Evolutionary conservation across 2,113 vertebrate genomes (phyloP).

Genomic region (Chunga burmeisteri): DNA sequence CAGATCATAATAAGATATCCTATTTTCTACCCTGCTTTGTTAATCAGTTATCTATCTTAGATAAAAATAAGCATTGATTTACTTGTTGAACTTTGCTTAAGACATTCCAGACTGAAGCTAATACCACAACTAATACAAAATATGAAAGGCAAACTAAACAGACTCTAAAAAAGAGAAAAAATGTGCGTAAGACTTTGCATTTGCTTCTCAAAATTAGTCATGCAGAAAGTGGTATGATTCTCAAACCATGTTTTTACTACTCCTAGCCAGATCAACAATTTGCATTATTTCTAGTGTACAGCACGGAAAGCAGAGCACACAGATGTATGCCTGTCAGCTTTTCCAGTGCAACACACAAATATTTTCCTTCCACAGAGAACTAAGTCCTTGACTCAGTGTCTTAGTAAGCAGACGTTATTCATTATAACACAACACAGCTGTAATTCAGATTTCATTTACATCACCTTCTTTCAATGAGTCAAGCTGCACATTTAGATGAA

Average conservation of each 20-base stretch:
- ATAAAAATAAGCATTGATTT: neutral
- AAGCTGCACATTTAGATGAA: slow-evolving; percentile 13
- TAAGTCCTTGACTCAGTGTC: slow-evolving; percentile 71
- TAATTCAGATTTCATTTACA: slow-evolving; percentile 68
- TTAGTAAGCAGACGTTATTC: slow-evolving; percentile 74
- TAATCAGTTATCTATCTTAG: neutral
- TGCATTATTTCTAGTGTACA: slow-evolving; percentile 41
- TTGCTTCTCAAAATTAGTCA: slow-evolving; percentile 33
- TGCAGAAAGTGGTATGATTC: neutral
- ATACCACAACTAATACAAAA: neutral
- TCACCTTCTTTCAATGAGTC: slow-evolving; percentile 54
- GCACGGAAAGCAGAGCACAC: slow-evolving; percentile 53
- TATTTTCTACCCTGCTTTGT: neutral
- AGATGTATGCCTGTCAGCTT: slow-evolving; percentile 66
- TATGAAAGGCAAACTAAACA: neutral
- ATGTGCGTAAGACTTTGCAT: neutral
- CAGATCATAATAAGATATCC: neutral
- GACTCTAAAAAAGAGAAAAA: neutral
- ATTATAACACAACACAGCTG: slow-evolving; percentile 74
- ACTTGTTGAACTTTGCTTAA: neutral
- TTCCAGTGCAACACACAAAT: slow-evolving; percentile 71
- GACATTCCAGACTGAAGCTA: slow-evolving; percentile 1
- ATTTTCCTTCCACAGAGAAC: slow-evolving; percentile 71
- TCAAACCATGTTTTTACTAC: neutral
- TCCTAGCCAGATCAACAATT: slow-evolving; percentile 62